Evolutionary conservation across 2,888 invertebrate genomes (phyloP).

Genomic region (Chrysolina americana): DNA sequence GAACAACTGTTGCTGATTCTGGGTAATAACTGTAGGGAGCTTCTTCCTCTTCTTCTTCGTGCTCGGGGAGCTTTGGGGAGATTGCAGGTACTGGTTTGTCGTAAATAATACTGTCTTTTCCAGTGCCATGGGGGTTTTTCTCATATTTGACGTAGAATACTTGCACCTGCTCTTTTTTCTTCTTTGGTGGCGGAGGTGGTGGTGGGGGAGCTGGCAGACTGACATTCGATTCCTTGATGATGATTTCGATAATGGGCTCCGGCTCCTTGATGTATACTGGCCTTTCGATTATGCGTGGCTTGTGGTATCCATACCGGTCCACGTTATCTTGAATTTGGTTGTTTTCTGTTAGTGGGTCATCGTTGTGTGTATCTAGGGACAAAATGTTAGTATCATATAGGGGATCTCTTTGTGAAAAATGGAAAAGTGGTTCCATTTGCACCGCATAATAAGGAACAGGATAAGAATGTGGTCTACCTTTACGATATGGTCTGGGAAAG

Average conservation of each 20-base stretch:
- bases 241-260: constrained; percentile 93
- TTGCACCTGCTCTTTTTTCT: constrained; percentile 87
- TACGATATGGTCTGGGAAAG: constrained; percentile 64
- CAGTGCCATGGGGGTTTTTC: constrained; percentile 82
- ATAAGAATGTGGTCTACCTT: constrained; percentile 67
- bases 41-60: constrained; percentile 72
- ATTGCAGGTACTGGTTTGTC: constrained; percentile 87
- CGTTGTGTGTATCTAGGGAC: constrained; percentile 68
- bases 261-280: constrained; percentile 79
- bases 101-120: constrained; percentile 82
- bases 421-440: constrained; percentile 85
- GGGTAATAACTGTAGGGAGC: constrained; percentile 65
- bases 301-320: constrained; percentile 68
- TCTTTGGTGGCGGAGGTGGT: constrained; percentile 72
- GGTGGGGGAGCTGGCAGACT: constrained; percentile 77
- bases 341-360: constrained; percentile 68
- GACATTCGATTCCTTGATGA: constrained; percentile 91
- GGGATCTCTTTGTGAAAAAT: constrained; percentile 86
- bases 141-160: constrained; percentile 94
- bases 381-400: constrained; percentile 75
- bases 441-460: constrained; percentile 82
- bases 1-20: constrained; percentile 65
- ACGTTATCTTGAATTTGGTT: constrained; percentile 69
- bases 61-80: constrained; percentile 76
- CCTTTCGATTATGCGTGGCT: constrained; percentile 64